Base-by-base conservation (phyloP, 2,888 invertebrate genomes). In the Phoronis australis region DNA sequence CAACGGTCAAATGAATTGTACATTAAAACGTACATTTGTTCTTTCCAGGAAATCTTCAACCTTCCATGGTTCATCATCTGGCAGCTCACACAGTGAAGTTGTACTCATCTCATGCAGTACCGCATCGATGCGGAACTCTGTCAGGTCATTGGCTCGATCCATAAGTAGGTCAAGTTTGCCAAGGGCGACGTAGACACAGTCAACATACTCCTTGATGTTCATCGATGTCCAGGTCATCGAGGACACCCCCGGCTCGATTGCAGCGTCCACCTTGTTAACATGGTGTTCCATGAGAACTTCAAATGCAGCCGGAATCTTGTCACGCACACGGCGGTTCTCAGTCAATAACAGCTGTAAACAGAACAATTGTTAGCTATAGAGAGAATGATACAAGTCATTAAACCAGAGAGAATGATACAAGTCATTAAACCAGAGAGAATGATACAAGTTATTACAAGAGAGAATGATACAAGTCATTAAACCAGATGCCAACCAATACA, bases 201-300 rank as follows among this genome's bases (percentile, higher is more conserved):
- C 44, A 21, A 66, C 57, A 47, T 66, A 70, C 1, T 67, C 68
- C 21, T 84, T 83, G 86, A 94, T 91, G 57, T 86, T 84, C 18
- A 86, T 82, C 53, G 88, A 86, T 1, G 91, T 90, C 95, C 95
- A 96, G 27, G 86, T 87, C 15, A 94, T 83, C 12, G 83, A 82
- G 22, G 83, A 83, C 25, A 94, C 78, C 1, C 89, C 93, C 0
- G 93, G 92, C 48, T 87, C 84, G 1, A 75, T 59, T 21, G 61
- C 60, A 9, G 86, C 85, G 2, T 90, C 87, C 15, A 95, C 82
- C 23, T 87, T 85, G 24, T 89, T 87, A 54, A 93, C 81, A 80
- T 93, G 92, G 0, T 92, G 91, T 27, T 91, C 81, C 71, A 95
- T 86, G 45, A 96, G 80, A 22, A 91, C 90, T n/a, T 93, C 83